Conservation (phyloP, 2,888 invertebrate genomes). For the Rutpela maculata region DNA sequence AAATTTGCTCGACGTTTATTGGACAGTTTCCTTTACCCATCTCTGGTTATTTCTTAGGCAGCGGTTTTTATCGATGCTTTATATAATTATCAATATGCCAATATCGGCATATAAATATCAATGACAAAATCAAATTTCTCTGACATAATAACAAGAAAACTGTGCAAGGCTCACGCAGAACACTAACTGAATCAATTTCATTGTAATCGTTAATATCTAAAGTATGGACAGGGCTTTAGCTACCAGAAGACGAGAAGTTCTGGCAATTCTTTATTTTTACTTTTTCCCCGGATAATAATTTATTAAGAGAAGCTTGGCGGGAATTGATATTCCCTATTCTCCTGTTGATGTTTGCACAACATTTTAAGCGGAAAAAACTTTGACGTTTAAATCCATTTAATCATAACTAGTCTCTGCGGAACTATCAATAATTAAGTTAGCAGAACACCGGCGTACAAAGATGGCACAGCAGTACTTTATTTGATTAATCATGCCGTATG, state of each 20-base stretch:
- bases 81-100: too few species aligned
- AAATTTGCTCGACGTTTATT: too few species aligned
- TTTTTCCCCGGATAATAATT: constrained; percentile 5
- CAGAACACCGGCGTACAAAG: background rate
- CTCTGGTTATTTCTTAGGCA: too few species aligned
- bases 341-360: background rate
- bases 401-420: background rate
- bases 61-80: too few species aligned
- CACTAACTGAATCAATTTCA: too few species aligned
- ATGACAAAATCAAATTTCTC: too few species aligned
- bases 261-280: background rate
- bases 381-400: background rate
- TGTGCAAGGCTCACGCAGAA: too few species aligned
- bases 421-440: background rate
- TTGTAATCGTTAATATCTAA: background rate
- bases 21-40: too few species aligned
- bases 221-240: background rate
- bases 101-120: too few species aligned
- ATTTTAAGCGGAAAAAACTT: background rate
- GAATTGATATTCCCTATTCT: constrained; percentile 1
- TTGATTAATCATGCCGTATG: background rate
- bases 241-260: background rate
- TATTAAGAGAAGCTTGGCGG: constrained; percentile 8
- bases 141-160: too few species aligned
- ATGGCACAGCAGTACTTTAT: background rate